Evolutionary conservation across 35 echinoderm and acorn worm genomes (phyloP).

Genomic region (Amphiura filiformis): DNA sequence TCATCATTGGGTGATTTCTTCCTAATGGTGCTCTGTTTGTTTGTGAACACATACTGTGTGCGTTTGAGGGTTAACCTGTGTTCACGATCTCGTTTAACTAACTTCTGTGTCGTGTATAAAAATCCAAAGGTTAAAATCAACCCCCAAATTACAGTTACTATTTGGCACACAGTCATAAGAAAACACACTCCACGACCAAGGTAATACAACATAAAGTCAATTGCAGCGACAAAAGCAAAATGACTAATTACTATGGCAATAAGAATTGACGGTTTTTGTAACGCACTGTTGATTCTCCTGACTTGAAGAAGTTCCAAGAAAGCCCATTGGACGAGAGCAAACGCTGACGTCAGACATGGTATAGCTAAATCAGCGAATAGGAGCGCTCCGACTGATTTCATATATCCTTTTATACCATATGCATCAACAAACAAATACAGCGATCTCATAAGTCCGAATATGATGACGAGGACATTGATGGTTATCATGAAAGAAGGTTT

Average conservation of each 20-base stretch:
- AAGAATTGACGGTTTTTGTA: not conserved
- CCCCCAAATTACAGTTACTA: conserved; percentile 10
- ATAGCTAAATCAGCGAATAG: conserved; percentile 30
- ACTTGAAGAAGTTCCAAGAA: conserved; percentile 2
- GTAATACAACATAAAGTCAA: conserved; percentile 2
- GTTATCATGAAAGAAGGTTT: conserved; percentile 9
- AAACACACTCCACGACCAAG: not conserved
- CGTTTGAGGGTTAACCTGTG: not conserved
- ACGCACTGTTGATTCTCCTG: not conserved
- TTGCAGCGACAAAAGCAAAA: not conserved
- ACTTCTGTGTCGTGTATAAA: not conserved
- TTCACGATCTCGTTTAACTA: not conserved
- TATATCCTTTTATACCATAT: not conserved
- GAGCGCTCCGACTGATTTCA: not conserved
- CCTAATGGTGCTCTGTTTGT: too few relatives aligned
- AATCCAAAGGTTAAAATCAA: conserved; percentile 3
- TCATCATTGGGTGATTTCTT: too few relatives aligned
- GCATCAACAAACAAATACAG: conserved; percentile 11
- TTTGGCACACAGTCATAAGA: conserved; percentile 13
- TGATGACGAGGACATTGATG: conserved; percentile 23
- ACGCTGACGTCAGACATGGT: conserved; percentile 34
- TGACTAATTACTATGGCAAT: not conserved
- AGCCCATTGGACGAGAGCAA: conserved; percentile 13
- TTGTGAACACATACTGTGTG: too few relatives aligned
- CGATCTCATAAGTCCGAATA: not conserved